Conservation (phyloP, 2,797 vertebrate genomes). For the Coregonus sp. region DNA sequence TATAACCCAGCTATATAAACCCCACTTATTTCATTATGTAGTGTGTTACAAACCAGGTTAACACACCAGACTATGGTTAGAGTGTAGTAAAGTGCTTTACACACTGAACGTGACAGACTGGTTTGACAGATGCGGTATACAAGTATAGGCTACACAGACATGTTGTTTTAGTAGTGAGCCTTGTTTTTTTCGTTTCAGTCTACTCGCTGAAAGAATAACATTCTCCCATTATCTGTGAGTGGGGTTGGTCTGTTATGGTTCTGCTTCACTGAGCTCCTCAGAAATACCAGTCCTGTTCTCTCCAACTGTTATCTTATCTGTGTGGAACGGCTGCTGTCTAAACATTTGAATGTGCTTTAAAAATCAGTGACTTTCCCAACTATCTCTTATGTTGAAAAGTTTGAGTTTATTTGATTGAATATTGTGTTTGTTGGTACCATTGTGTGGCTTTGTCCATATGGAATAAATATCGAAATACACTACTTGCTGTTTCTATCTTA, state of each 20-base stretch:
- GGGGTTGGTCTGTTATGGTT: slow-evolving; percentile 27
- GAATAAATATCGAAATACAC: neutral
- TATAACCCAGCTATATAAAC: slow-evolving; percentile 56
- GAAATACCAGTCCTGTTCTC: no score
- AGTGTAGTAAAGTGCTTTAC: slow-evolving; percentile 49
- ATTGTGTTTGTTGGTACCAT: no score
- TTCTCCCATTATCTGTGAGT: slow-evolving; percentile 24
- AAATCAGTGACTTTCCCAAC: neutral
- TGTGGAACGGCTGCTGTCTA: neutral
- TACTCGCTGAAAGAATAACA: slow-evolving; percentile 17
- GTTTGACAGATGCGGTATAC: slow-evolving; percentile 31
- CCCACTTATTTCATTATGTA: slow-evolving; percentile 35
- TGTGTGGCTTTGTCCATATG: no score
- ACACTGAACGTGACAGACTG: slow-evolving; percentile 33
- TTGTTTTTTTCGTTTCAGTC: slow-evolving; percentile 21
- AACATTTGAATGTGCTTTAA: neutral
- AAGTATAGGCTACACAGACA: neutral
- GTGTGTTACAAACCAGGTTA: slow-evolving; percentile 61
- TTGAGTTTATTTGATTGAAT: no score
- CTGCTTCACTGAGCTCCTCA: slow-evolving; percentile 13
- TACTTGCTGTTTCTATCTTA: neutral
- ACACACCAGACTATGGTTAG: slow-evolving; percentile 50
- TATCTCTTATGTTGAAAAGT: neutral
- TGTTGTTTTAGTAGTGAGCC: slow-evolving; percentile 16
- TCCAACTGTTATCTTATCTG: slow-evolving; percentile 21